Evolutionary conservation across 2,113 vertebrate genomes (phyloP).

Genomic region (Eclectus roratus): DNA sequence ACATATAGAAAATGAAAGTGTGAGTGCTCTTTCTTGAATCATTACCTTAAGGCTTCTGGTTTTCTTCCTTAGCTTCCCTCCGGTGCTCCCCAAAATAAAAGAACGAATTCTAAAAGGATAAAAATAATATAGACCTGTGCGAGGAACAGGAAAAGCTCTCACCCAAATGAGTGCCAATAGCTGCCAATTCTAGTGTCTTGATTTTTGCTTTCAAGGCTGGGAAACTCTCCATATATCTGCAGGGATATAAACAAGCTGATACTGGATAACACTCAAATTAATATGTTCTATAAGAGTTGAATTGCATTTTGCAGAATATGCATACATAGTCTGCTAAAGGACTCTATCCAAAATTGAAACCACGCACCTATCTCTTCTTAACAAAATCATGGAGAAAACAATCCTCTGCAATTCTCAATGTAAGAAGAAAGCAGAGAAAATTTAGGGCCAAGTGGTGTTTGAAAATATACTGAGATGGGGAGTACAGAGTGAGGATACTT

Average conservation of each 20-base stretch:
- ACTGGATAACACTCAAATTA: conserved; percentile 29
- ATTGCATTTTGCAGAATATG: conserved; percentile 5
- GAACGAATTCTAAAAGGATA: neutral
- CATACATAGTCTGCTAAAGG: neutral
- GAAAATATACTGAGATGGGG: neutral
- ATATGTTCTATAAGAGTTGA: neutral
- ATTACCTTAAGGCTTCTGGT: conserved; percentile 49
- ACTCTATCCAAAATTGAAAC: neutral
- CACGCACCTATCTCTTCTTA: neutral
- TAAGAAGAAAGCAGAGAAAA: neutral
- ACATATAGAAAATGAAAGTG: neutral
- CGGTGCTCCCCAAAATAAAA: neutral
- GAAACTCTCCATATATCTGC: conserved; percentile 56
- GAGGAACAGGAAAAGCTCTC: neutral
- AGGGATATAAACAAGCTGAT: conserved; percentile 30
- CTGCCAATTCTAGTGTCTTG: conserved; percentile 38
- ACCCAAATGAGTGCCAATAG: conserved; percentile 12
- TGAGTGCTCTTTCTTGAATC: conserved; percentile 28
- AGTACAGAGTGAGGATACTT: neutral
- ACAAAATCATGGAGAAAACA: neutral
- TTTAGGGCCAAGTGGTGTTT: neutral
- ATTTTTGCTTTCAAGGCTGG: conserved; percentile 57
- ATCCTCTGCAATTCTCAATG: neutral
- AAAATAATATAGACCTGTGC: conserved; percentile 24
- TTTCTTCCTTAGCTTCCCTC: conserved; percentile 26